These are phyloP conservation scores for Coleophora deauratella DNA, from an alignment of 2,888 invertebrate genomes.

Conservation along the genomic window DNA sequence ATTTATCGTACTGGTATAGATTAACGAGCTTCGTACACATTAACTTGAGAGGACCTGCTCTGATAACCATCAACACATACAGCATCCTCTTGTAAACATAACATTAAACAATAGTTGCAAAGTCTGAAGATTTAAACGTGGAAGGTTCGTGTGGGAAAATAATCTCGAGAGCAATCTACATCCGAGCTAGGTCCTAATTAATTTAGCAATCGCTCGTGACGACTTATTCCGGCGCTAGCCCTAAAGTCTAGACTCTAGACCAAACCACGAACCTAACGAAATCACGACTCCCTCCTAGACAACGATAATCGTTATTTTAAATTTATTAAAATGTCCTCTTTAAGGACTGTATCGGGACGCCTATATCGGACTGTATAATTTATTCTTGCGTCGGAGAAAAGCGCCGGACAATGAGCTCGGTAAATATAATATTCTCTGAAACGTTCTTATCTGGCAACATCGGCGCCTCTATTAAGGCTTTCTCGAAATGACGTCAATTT, in stretches of 20 bases:
- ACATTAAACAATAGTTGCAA: conserved; percentile 48
- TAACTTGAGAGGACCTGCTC: too few relatives aligned
- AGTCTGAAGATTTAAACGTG: conserved; percentile 57
- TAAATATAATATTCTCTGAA: conserved; percentile 49
- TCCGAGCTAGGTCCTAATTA: conserved; percentile 71
- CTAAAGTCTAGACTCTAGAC: conserved; percentile 14
- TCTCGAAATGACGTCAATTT: background rate
- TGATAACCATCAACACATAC: too few relatives aligned
- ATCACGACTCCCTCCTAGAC: conserved; percentile 66
- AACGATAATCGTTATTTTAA: conserved; percentile 74
- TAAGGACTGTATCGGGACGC: conserved; percentile 69
- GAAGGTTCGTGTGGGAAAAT: conserved; percentile 70
- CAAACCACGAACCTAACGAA: conserved; percentile 69
- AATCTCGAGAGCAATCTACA: conserved; percentile 67
- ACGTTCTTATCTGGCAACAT: conserved; percentile 7
- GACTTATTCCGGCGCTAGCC: conserved; percentile 68
- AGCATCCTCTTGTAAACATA: background rate
- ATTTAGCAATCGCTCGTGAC: conserved; percentile 74
- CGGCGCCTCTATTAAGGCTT: background rate
- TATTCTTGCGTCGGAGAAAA: conserved; percentile 58
- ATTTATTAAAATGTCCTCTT: conserved; percentile 74
- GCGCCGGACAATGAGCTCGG: conserved; percentile 46
- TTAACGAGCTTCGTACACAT: too few relatives aligned
- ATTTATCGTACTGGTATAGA: conserved; percentile 19
- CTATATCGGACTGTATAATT: conserved; percentile 72